Conservation (phyloP, 1,140 invertebrate genomes). For the Drosophila truncata region DNA sequence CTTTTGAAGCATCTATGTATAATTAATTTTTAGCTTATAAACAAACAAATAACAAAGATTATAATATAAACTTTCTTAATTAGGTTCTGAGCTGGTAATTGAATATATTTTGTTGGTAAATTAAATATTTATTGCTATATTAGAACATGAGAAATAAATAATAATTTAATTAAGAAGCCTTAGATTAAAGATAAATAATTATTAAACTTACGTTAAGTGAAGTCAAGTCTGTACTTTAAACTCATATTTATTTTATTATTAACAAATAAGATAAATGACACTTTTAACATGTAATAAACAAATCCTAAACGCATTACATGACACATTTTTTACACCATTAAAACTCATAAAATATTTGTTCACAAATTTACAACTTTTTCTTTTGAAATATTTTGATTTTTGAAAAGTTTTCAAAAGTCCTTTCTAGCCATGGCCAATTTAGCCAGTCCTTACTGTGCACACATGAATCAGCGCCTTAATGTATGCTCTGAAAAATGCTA, state of each 20-base stretch:
- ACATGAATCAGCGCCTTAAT: conserved; percentile 52
- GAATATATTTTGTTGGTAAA: background rate
- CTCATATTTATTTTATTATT: background rate
- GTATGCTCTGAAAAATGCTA: conserved; percentile 58
- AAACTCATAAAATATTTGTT: background rate
- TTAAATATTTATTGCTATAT: background rate
- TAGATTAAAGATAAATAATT: background rate
- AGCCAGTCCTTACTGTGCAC: conserved; percentile 23
- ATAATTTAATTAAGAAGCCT: background rate
- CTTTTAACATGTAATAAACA: background rate
- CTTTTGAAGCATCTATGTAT: background rate
- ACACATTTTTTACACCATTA: background rate
- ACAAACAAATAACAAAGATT: background rate
- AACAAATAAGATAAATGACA: background rate
- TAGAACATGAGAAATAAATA: background rate
- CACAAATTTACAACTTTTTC: background rate
- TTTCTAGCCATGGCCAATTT: conserved; percentile 9
- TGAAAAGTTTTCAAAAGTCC: background rate
- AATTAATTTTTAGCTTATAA: background rate
- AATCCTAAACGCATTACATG: background rate
- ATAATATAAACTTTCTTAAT: background rate
- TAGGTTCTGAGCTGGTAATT: too few relatives aligned
- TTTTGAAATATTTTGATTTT: conserved; percentile 8
- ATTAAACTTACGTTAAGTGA: background rate
- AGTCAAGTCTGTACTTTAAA: too few relatives aligned